Base-by-base conservation (phyloP, 2,888 invertebrate species). In the Cotesia congregata region DNA sequence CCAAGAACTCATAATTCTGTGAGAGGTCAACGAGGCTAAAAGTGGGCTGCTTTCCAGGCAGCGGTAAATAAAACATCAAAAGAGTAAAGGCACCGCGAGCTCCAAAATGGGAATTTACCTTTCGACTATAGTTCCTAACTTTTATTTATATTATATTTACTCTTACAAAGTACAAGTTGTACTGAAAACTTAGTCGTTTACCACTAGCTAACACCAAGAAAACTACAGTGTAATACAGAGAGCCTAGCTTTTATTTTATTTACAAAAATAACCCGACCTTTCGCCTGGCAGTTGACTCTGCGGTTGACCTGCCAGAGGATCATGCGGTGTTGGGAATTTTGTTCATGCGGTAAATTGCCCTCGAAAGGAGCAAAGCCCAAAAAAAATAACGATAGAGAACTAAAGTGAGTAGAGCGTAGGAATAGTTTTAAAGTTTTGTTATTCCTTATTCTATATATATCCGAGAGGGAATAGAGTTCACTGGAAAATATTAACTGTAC, bases 281-380 rank as follows among this genome's bases (percentile, higher is more conserved):
- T 38, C 30, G 65, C 65, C 65, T 65, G 30, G 38, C 65, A 65
- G 65, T 65, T 65, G 65, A 65, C 65, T 65, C 65, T 65, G 65
- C 30, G 65, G 65, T 65, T 65, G 65, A 65, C 65, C 65, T 65
- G 65, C 65, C 65, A 65, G 65, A 38, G 30, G 65, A 65, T 65
- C 30, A 38, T 12, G 65, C 30, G 65, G 65, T 65, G 65, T 65
- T 65, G 65, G 65, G 38, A 65, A 65, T 65, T 65, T 65, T 65
- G 65, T 65, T 65, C 65, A 65, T 65, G 65, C 65, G 65, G 65
- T 65, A 65, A 65, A 65, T 65, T 65, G 65, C 30, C 9, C 17
- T 65, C 30, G 65, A 65, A 65, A 38, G 38, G 65, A 20, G 65
- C 6, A 7, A 38, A 50, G 50, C 50, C 12, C 30, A 12, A 65